Evolutionary conservation across 2,888 invertebrate species (phyloP).

Genomic region (Mythimna loreyi): DNA sequence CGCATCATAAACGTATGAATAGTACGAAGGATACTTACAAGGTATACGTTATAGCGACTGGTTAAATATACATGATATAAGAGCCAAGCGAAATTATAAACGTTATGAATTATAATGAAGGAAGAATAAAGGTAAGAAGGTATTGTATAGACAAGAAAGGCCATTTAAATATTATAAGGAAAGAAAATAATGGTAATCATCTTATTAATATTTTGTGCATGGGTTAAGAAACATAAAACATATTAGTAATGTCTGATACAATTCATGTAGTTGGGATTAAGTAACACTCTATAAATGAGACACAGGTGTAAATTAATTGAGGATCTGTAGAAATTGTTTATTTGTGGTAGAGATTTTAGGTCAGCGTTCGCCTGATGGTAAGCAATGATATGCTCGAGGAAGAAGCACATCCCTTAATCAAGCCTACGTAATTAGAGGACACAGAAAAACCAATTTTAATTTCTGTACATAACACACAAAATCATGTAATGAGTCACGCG

Average conservation of each 20-base stretch:
- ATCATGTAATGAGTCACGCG: too few relatives aligned
- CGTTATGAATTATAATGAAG: slow-evolving; percentile 6
- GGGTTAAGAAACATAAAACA: neutral
- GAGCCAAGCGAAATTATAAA: slow-evolving; percentile 39
- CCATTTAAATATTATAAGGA: neutral
- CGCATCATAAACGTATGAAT: slow-evolving; percentile 68
- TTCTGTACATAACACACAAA: neutral
- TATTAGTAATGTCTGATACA: neutral
- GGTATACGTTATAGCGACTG: slow-evolving; percentile 28
- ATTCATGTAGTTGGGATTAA: neutral
- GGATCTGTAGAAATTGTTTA: neutral
- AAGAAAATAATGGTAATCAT: neutral
- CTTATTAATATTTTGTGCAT: neutral
- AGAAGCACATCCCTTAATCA: neutral
- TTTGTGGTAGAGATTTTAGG: too few relatives aligned
- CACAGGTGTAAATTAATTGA: neutral
- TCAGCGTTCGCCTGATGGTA: neutral
- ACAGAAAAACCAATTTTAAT: neutral
- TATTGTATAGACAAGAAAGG: neutral
- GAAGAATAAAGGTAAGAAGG: neutral
- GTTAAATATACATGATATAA: slow-evolving; percentile 24
- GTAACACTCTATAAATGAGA: neutral
- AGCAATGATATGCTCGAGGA: neutral
- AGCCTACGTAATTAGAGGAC: neutral
- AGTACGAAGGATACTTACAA: slow-evolving; percentile 46